Percentiles rank a stretch among this genome's conserved stretches.
These are phyloP conservation scores for Carettochelys insculpta DNA, from an alignment of 2,113 vertebrate species.

Conservation along the genomic window DNA sequence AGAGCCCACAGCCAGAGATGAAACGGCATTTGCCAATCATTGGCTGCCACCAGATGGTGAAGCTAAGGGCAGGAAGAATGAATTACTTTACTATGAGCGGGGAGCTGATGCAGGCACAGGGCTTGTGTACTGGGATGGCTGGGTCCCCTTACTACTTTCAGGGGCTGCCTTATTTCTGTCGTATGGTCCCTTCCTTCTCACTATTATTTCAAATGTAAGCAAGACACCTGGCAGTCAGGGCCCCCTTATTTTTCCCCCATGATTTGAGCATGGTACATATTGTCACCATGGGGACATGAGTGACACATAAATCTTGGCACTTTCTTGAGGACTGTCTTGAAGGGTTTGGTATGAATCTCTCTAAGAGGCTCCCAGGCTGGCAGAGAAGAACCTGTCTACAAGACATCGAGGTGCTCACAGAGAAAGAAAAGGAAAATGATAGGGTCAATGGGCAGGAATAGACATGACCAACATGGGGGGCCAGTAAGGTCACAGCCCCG, in stretches of 20 bases:
- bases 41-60: background rate
- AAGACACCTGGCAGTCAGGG: too few species aligned
- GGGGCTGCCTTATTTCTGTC: too few species aligned
- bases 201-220: too few species aligned
- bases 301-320: fast-evolving
- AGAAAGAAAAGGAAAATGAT: background rate
- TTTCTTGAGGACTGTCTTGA: background rate
- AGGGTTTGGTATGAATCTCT: background rate
- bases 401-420: background rate
- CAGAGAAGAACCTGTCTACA: background rate
- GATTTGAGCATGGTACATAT: background rate
- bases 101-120: too few species aligned
- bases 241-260: background rate
- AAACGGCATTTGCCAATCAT: background rate
- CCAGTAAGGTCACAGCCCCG: background rate
- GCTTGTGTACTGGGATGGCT: too few species aligned
- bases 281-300: background rate
- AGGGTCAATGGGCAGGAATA: background rate
- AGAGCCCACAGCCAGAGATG: background rate
- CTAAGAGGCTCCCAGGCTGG: background rate
- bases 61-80: background rate
- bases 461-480: background rate
- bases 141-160: too few species aligned
- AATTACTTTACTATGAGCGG: background rate
- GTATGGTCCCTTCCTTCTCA: too few species aligned